These are phyloP conservation scores for Halictus ligatus DNA, from an alignment of 2,888 invertebrate genomes.

Conservation along the genomic window DNA sequence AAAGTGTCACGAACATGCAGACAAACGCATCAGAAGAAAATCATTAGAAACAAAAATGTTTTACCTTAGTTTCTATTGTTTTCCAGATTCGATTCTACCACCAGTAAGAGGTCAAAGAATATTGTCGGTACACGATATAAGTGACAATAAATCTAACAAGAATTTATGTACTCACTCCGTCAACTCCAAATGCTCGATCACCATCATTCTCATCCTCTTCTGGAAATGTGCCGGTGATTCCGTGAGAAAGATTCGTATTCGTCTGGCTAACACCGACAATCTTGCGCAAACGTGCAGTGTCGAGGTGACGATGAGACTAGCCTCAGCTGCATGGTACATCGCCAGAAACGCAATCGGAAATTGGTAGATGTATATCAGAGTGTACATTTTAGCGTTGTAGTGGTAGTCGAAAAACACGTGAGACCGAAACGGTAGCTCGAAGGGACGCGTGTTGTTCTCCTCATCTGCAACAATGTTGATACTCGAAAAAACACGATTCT, in stretches of 20 bases:
- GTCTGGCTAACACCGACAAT: conserved; percentile 61
- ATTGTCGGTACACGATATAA: not conserved
- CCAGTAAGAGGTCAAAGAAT: no score
- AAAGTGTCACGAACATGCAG: no score
- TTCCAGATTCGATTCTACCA: no score
- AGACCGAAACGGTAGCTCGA: not conserved
- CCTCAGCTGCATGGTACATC: conserved; percentile 2
- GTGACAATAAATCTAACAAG: conserved; percentile 21
- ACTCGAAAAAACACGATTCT: not conserved
- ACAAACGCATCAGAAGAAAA: no score
- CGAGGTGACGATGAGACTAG: conserved; percentile 50
- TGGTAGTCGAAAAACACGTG: not conserved
- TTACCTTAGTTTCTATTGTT: no score
- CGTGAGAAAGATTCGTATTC: conserved; percentile 52
- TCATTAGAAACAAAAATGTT: no score
- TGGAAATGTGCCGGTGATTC: not conserved
- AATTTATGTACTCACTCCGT: conserved; percentile 32
- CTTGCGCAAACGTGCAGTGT: conserved; percentile 63
- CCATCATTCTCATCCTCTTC: not conserved
- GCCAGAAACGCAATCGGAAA: not conserved
- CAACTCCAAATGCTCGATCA: conserved; percentile 2
- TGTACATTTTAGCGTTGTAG: not conserved
- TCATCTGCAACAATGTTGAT: not conserved
- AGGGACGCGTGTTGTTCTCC: not conserved
- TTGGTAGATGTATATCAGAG: not conserved